phyloP scores from a whole-genome alignment of 2,797 vertebrate species.

The Columba guinea region DNA sequence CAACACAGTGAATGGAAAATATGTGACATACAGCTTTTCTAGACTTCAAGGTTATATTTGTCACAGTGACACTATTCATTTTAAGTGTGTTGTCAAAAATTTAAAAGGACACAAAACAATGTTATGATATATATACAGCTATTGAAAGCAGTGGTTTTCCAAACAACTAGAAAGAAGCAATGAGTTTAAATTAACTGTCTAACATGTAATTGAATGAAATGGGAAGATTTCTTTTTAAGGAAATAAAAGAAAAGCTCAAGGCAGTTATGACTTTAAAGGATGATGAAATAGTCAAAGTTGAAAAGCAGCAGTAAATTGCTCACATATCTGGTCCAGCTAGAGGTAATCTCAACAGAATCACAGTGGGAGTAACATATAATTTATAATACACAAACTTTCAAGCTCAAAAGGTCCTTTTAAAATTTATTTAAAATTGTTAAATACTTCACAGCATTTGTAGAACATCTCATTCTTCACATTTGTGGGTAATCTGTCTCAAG shows the following conservation, averaged over 20 bases:
- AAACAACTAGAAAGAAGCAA: background rate
- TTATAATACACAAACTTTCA: background rate
- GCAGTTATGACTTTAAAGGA: background rate
- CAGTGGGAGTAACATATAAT: background rate
- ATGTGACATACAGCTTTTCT: background rate
- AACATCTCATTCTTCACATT: background rate
- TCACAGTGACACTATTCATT: background rate
- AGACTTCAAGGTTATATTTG: background rate
- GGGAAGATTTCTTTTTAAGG: background rate
- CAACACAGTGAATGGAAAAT: background rate
- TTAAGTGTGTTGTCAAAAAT: background rate
- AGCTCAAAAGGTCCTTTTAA: background rate
- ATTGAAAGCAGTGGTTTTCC: background rate
- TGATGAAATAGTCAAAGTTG: background rate
- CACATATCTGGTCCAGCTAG: background rate
- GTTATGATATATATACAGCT: background rate
- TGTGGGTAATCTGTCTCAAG: background rate
- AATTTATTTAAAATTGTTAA: background rate
- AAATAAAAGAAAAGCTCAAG: background rate
- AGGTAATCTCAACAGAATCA: background rate
- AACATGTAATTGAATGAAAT: background rate
- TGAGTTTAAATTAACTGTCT: background rate
- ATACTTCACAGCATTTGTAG: background rate
- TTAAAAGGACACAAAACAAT: background rate
- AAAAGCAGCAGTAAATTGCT: background rate